Conservation (phyloP, 2,113 vertebrate species). For the Cygnus buccinator region DNA sequence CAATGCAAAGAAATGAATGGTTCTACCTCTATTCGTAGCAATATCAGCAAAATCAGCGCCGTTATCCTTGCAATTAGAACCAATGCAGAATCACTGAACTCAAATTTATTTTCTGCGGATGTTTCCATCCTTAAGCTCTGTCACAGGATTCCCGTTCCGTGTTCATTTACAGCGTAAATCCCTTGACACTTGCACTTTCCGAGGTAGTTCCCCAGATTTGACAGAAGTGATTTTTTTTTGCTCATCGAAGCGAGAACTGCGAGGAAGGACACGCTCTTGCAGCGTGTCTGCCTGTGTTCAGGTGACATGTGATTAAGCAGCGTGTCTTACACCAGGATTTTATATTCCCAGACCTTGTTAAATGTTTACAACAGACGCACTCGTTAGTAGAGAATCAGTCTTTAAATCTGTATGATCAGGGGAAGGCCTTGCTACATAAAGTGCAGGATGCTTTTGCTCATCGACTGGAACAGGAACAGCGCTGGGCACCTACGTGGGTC, state of each 20-base stretch:
- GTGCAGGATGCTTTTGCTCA: background rate
- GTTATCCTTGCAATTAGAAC: background rate
- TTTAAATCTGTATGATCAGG: background rate
- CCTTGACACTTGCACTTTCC: background rate
- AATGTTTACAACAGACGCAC: background rate
- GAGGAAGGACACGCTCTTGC: background rate
- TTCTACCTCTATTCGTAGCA: background rate
- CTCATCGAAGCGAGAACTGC: background rate
- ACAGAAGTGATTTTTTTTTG: background rate
- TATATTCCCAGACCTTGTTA: background rate
- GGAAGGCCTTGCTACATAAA: background rate
- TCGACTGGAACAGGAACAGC: background rate
- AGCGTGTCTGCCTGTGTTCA: background rate
- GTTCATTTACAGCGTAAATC: background rate
- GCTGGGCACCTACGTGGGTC: background rate
- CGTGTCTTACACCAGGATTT: background rate
- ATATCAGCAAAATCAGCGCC: background rate
- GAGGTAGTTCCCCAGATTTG: background rate
- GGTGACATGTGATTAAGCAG: background rate
- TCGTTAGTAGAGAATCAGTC: background rate
- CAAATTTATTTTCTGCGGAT: background rate
- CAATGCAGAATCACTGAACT: background rate
- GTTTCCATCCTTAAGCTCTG: background rate
- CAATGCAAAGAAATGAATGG: background rate
- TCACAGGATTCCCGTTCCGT: background rate